Percentiles rank a stretch among this genome's conserved stretches.
Evolutionary conservation across 2,888 invertebrate species (phyloP).

Genomic region (Oscheius sp.): DNA sequence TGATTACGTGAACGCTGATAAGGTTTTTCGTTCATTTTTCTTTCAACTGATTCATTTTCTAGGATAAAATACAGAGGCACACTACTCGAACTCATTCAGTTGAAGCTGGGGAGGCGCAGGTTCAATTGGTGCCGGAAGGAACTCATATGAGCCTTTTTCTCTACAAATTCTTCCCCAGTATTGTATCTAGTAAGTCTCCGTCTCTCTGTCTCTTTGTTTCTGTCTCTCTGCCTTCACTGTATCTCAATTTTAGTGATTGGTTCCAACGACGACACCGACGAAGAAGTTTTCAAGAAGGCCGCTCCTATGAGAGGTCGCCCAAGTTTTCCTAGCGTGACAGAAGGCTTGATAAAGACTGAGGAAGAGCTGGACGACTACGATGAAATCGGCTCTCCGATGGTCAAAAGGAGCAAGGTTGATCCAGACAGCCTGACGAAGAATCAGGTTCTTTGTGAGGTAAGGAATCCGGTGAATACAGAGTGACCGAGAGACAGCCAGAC

Average conservation of each 20-base stretch:
- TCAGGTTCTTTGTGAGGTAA: slow-evolving; percentile 2
- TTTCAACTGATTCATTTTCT: not conserved
- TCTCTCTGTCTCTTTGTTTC: not conserved
- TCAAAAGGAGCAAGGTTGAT: not conserved
- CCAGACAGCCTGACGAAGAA: not conserved
- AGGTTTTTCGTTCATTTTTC: slow-evolving; percentile 20
- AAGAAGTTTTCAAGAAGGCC: not conserved
- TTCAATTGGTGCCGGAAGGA: not conserved
- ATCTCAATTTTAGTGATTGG: slow-evolving; percentile 8
- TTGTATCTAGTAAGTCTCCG: not conserved
- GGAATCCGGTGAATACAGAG: not conserved
- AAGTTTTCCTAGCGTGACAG: too few species aligned
- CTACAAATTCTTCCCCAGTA: slow-evolving; percentile 34
- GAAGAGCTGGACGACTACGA: not conserved
- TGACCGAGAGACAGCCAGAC: too few species aligned
- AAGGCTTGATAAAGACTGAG: not conserved
- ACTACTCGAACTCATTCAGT: slow-evolving; percentile 19
- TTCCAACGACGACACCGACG: not conserved
- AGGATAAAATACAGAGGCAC: slow-evolving; percentile 39
- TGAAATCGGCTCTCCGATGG: not conserved
- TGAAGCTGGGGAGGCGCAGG: slow-evolving; percentile 11
- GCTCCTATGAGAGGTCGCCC: too few species aligned
- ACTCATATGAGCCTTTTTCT: slow-evolving; percentile 4
- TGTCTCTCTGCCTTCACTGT: not conserved
- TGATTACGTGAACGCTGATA: slow-evolving; percentile 29